Conservation (phyloP, 2,113 vertebrate genomes). For the Leuciscus idus region DNA sequence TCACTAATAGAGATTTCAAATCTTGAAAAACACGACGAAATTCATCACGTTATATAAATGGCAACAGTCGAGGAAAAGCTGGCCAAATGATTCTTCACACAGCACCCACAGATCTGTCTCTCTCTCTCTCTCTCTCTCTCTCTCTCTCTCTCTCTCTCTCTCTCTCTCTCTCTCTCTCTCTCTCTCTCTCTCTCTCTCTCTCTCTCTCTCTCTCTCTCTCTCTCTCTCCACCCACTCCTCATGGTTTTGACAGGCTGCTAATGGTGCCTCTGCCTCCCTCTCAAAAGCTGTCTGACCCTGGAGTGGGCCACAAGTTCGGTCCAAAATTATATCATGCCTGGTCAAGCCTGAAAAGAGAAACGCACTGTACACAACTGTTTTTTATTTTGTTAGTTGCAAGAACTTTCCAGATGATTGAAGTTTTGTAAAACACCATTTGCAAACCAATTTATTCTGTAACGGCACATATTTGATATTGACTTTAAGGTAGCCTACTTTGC, state of each 20-base stretch:
- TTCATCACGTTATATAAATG: conserved; percentile 34
- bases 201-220: conserved; percentile 11
- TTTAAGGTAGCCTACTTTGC: not conserved
- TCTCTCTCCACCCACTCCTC: conserved; percentile 45
- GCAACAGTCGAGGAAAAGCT: conserved; percentile 7
- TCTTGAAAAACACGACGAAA: not conserved
- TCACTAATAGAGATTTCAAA: not conserved
- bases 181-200: conserved; percentile 7
- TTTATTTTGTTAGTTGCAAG: not conserved
- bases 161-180: not conserved
- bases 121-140: not conserved
- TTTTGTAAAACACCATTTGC: not conserved
- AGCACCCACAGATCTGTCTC: conserved; percentile 7
- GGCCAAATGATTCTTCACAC: conserved; percentile 49
- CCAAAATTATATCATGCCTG: conserved; percentile 30
- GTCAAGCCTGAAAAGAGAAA: conserved; percentile 5
- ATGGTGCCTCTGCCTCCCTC: conserved; percentile 50
- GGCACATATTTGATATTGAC: not conserved
- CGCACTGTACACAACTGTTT: not conserved
- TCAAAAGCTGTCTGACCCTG: conserved; percentile 54
- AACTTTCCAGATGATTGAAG: not conserved
- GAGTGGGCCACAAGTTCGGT: conserved; percentile 33
- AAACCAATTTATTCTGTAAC: not conserved
- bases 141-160: not conserved
- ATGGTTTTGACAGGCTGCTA: conserved; percentile 32